A percentile compares a stretch with the other conserved stretches of the same genome.
Conservation (phyloP, 2,797 vertebrate genomes). For the Molossus alvarezi region DNA sequence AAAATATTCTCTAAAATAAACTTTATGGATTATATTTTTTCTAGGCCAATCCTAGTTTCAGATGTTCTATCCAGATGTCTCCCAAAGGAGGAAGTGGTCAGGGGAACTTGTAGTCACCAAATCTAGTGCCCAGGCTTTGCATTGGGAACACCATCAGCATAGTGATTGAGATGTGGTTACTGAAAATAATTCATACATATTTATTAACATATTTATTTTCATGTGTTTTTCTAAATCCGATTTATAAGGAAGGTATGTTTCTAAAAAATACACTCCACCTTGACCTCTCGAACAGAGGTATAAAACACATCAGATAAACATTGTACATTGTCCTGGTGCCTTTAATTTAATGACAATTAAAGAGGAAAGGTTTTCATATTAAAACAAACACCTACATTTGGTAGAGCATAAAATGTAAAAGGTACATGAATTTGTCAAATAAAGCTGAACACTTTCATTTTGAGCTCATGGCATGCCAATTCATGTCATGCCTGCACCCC, state of each 20-base stretch:
- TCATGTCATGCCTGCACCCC: not conserved
- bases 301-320: not conserved
- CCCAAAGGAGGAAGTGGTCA: not conserved
- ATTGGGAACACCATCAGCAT: not conserved
- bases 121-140: not conserved
- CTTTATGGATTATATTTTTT: not conserved
- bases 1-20: not conserved
- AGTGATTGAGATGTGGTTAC: not conserved
- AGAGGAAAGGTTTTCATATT: not conserved
- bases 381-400: not conserved
- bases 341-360: not conserved
- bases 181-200: not conserved
- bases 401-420: not conserved
- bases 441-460: not conserved
- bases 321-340: not conserved
- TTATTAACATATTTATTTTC: not conserved
- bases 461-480: not conserved
- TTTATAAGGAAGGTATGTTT: not conserved
- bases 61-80: not conserved
- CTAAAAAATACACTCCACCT: not conserved
- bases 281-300: not conserved
- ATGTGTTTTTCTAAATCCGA: not conserved
- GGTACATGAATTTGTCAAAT: not conserved
- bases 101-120: not conserved
- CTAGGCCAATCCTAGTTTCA: not conserved